Evolutionary conservation across 2,797 vertebrate genomes (phyloP).

Genomic region (Coracias cyanogaster): DNA sequence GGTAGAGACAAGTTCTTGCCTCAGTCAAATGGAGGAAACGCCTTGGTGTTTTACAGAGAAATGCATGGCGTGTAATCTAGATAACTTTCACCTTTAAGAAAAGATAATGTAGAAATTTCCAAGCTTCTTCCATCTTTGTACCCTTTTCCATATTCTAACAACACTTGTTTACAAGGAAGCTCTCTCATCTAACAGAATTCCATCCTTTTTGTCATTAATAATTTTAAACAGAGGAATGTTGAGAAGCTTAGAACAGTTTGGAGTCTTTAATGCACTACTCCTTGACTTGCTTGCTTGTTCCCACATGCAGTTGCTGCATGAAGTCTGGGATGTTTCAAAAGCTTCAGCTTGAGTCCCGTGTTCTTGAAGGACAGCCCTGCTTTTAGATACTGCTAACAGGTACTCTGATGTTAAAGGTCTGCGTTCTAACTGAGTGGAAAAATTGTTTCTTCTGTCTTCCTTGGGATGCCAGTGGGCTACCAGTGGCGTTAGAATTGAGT

Average conservation of each 20-base stretch:
- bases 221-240: background rate
- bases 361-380: background rate
- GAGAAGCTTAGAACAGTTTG: background rate
- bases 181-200: background rate
- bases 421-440: background rate
- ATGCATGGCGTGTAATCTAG: fast-evolving
- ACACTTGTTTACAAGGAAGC: background rate
- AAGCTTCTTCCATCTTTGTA: background rate
- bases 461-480: background rate
- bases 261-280: background rate
- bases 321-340: background rate
- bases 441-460: background rate
- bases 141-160: background rate
- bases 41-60: background rate
- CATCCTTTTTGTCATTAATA: background rate
- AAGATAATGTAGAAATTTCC: background rate
- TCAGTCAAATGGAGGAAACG: background rate
- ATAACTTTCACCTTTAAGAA: background rate
- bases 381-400: background rate
- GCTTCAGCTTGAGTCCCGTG: background rate
- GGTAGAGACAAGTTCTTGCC: background rate
- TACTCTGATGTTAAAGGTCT: background rate
- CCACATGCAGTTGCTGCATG: background rate
- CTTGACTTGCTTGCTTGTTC: background rate
- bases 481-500: background rate